A percentile compares a stretch with the other conserved stretches of the same genome.
These are phyloP conservation scores for Mactra quadrangularis DNA, from an alignment of 1,140 invertebrate genomes.

Conservation along the genomic window DNA sequence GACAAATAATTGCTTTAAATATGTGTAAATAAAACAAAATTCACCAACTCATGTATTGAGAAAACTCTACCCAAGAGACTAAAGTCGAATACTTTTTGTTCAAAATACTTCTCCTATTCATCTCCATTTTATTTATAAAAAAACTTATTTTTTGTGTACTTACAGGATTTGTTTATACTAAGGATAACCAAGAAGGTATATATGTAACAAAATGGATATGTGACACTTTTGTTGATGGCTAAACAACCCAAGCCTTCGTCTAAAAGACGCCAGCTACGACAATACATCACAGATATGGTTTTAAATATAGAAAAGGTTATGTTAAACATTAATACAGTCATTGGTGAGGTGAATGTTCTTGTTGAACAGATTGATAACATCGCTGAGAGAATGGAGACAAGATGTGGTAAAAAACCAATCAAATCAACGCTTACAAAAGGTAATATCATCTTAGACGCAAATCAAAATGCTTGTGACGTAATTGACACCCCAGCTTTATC, in stretches of 20 bases:
- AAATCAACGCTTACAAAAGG: neutral
- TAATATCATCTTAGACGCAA: slow-evolving; percentile 21
- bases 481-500: neutral
- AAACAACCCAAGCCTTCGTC: neutral
- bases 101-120: no score
- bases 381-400: slow-evolving; percentile 17
- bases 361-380: slow-evolving; percentile 56
- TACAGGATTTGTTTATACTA: no score
- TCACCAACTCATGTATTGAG: no score
- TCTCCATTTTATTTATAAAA: no score
- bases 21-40: no score
- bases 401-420: slow-evolving; percentile 9
- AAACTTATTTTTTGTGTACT: no score
- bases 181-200: no score
- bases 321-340: slow-evolving; percentile 30
- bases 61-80: no score
- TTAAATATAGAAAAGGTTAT: slow-evolving; percentile 44
- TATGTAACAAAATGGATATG: no score
- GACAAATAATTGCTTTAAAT: no score
- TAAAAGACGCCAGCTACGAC: slow-evolving; percentile 11
- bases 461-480: slow-evolving; percentile 33
- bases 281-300: slow-evolving; percentile 32
- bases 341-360: slow-evolving; percentile 28
- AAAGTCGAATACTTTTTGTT: no score
- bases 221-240: slow-evolving; percentile 2